These are phyloP conservation scores for Crotophaga sulcirostris DNA, from an alignment of 2,113 vertebrate genomes.

Conservation along the genomic window DNA sequence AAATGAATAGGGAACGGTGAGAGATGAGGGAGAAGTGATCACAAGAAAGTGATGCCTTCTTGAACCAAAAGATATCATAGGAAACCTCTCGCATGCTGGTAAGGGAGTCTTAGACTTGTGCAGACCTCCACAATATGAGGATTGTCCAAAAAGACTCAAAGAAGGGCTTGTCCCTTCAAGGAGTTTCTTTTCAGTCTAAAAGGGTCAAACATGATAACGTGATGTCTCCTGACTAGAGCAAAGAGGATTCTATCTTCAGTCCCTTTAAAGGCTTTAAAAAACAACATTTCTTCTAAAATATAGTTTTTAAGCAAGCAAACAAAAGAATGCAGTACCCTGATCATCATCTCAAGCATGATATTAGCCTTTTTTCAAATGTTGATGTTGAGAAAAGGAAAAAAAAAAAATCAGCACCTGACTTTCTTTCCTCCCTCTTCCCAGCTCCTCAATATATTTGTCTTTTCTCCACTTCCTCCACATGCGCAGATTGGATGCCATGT, in stretches of 20 bases:
- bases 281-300: not conserved
- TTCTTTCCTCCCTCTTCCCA: not conserved
- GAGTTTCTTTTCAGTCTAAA: not conserved
- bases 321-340: not conserved
- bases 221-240: not conserved
- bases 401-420: not conserved
- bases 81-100: rapidly evolving
- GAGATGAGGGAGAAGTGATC: not conserved
- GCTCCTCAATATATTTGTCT: not conserved
- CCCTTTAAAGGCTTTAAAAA: not conserved
- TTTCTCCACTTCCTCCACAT: not conserved
- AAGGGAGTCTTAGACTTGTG: not conserved
- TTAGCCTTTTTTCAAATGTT: not conserved
- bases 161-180: not conserved
- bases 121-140: not conserved
- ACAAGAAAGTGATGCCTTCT: not conserved
- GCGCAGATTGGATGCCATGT: not conserved
- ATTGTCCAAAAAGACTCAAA: not conserved
- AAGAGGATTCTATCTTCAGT: not conserved
- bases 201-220: not conserved
- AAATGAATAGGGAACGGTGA: not conserved
- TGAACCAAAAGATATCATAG: not conserved
- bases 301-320: not conserved
- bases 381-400: not conserved
- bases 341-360: not conserved